Base-by-base conservation (phyloP, 64 coral and sea anemone species). In the Pocillopora damicornis region DNA sequence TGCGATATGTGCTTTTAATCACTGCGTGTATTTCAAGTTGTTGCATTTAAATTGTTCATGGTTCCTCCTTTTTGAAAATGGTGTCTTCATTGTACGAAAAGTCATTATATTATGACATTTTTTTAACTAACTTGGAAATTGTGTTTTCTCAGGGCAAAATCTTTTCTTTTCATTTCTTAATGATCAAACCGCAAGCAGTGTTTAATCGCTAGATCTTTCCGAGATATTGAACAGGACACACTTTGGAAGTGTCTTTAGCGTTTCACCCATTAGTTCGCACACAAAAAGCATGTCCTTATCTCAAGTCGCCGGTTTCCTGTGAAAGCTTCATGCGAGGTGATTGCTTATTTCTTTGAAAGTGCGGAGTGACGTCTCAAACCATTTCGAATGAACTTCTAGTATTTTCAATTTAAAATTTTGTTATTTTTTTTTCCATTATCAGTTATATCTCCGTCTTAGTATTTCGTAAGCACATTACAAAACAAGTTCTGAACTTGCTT, bases 151-250 rank as follows among this genome's bases (percentile, higher is more conserved):
- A 36, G 20, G 17, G 37, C 61, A 11, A 67, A 85, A 71, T 58
- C 64, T 85, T 73, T 72, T 38, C 68, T 16, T 85, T 85, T 38
- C 22, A 72, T 58, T 85, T 85, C 10, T 58, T 73, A 85, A 73
- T 85, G 81, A 85, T 23, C 81, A 85, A 85, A 85, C 81, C 81
- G 36, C 81, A 73, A 72, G 68, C 65, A 58, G 67, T 72, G 64
- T 66, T 85, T 85, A 85, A 72, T 72, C 64, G 81, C 68, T 16
- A 42, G 37, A 85, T 85, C 81, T 66, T 72, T 85, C 81, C 81
- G 65, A 66, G 68, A 85, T 63, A 85, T 85, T 85, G 68, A 85
- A 25, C n/a, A 14, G 72, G 35, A 42, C 20, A 13, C 81, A 85
- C 61, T 85, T 73, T 68, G 22, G 35, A 72, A 22, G 37, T 72